Evolutionary conservation across 2,888 invertebrate species (phyloP), one percentile per base, ranked within the genome.

Genomic region (Syrista parreyssii): DNA sequence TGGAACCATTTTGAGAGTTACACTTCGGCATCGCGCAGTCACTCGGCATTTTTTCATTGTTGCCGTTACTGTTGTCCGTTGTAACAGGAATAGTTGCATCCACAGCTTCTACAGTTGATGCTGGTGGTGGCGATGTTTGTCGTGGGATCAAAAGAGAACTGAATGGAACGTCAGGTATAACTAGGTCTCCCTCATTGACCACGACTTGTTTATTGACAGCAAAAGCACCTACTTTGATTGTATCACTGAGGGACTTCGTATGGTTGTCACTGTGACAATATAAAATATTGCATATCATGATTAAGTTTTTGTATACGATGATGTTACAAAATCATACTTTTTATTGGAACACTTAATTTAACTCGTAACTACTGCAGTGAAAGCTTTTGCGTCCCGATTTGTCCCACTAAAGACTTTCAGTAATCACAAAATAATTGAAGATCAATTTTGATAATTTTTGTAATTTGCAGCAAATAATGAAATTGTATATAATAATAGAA

Each of bases 181-280:
- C 91, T 82, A 93, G 92, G 83, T 94, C 94, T 68, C 94, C 93
- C 82, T 93, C 93, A 23, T 92, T 88, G 93, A 90, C 87, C 80
- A 87, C 93, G 75, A 95, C 92, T 88, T 94, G 94, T n/a, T 93
- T 93, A 40, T 93, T 92, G 84, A 95, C 95, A 11, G 95, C 96
- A 91, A 97, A 97, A 1, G 96, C 96, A 71, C 96, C 96, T 0
- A 95, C 94, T 83, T 95, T 95, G 88, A 96, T 92, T 0, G 96
- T 95, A 84, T 95, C 95, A 78, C 94, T 94, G 74, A 96, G 92
- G 76, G 96, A 95, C 72, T 95, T 93, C 75, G 93, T 93, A 83
- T 94, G 95, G 84, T 95, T 95, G 68, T 95, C 95, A 78, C 93
- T 94, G 87, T 73, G 36, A 23, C 33, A 33, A 34, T 73, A 3